A percentile compares a stretch with the other conserved stretches of the same genome.
Evolutionary conservation across 2,113 vertebrate species (phyloP).

Genomic region (Alces alces): DNA sequence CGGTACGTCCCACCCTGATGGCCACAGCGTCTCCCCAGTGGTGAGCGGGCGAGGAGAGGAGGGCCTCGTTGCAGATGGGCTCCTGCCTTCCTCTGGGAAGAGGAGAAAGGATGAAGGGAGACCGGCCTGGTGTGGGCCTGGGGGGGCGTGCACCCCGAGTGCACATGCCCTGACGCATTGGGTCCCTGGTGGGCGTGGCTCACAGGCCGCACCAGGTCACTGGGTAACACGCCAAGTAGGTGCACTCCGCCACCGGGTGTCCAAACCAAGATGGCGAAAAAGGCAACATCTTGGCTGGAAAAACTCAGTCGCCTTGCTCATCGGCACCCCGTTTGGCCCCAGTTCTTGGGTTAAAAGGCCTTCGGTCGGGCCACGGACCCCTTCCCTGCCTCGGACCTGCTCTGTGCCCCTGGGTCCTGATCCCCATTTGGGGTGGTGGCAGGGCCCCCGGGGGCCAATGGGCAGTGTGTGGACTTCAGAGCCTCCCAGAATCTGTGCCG

Average conservation of each 20-base stretch:
- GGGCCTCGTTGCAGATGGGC: fast-evolving
- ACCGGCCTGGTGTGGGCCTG: fast-evolving
- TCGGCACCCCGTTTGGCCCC: fast-evolving
- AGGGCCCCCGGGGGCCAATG: fast-evolving
- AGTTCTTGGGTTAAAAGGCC: not conserved
- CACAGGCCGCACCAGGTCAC: fast-evolving
- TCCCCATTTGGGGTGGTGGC: not conserved
- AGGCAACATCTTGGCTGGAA: not conserved
- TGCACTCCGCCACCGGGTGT: fast-evolving
- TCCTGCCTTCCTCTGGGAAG: not conserved
- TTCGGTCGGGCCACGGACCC: fast-evolving
- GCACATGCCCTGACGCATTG: fast-evolving
- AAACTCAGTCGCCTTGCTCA: not conserved
- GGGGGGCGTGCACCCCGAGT: fast-evolving
- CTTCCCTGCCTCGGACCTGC: not conserved
- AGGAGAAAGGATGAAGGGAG: not conserved
- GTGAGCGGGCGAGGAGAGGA: not conserved
- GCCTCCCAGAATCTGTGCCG: no score
- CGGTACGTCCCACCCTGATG: fast-evolving
- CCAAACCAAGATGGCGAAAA: not conserved
- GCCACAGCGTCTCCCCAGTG: fast-evolving
- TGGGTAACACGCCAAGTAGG: not conserved
- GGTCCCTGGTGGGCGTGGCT: not conserved
- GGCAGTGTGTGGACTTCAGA: fast-evolving
- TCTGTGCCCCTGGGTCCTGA: not conserved